Evolutionary conservation across 2,113 vertebrate genomes (phyloP).

Genomic region (Solea senegalensis): DNA sequence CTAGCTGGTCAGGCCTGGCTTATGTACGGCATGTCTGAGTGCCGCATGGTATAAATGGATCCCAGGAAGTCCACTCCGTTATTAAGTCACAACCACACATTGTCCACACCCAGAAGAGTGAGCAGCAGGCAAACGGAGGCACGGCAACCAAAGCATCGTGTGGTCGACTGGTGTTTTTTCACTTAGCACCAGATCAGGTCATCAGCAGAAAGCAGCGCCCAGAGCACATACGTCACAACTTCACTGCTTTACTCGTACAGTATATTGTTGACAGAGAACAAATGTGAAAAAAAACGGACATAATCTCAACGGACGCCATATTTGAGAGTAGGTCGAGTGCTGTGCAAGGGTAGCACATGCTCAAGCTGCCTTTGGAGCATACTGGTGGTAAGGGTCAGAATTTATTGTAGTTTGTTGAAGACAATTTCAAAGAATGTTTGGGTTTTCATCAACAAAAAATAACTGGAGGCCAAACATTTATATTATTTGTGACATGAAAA

Average conservation of each 20-base stretch:
- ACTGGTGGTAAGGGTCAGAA: not conserved
- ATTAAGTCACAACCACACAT: conserved; percentile 78
- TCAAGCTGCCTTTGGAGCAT: not conserved
- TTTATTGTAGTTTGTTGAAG: too few species aligned
- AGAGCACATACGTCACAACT: not conserved
- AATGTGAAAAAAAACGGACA: not conserved
- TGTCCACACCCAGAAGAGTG: conserved; percentile 76
- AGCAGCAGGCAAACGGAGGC: conserved; percentile 41
- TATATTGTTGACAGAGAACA: not conserved
- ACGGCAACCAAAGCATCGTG: conserved; percentile 60
- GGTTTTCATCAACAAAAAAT: not conserved
- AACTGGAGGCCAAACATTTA: not conserved
- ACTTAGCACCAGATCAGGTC: conserved; percentile 35
- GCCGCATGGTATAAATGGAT: conserved; percentile 68
- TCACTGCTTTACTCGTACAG: not conserved
- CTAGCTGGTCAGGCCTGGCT: conserved; percentile 50
- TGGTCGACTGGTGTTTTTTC: conserved; percentile 39
- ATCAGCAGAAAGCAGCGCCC: conserved; percentile 25
- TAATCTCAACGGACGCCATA: not conserved
- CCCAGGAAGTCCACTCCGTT: conserved; percentile 64
- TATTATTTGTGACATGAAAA: not conserved
- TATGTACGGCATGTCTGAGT: conserved; percentile 68
- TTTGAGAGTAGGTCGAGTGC: not conserved
- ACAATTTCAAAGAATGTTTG: not conserved
- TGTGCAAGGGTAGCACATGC: not conserved